Percentiles rank a stretch among this genome's conserved stretches.
These are phyloP conservation scores for Drosophila greeni DNA, from an alignment of 2,888 invertebrate genomes.

Conservation along the genomic window DNA sequence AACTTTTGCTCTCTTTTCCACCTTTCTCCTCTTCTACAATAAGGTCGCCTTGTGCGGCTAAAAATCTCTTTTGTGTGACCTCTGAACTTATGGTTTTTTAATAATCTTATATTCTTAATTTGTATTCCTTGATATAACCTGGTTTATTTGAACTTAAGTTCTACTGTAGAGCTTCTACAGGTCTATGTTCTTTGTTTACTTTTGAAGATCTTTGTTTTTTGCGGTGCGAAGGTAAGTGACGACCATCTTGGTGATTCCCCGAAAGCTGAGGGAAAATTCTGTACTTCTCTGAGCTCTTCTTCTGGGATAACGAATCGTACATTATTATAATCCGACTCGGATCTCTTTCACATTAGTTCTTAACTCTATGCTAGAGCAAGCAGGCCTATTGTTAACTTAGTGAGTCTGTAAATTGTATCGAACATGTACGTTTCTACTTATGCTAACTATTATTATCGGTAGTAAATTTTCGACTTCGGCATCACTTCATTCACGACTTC, in stretches of 20 bases:
- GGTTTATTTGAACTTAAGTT: constrained; percentile 13
- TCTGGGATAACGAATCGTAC: constrained; percentile 1
- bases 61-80: constrained; percentile 1
- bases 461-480: constrained; percentile 29
- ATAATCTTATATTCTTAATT: background rate
- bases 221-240: constrained; percentile 39
- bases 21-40: constrained; percentile 13
- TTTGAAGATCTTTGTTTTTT: constrained; percentile 22
- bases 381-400: constrained; percentile 56
- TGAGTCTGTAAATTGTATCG: constrained; percentile 39
- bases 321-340: constrained; percentile 11
- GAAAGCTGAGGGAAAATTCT: background rate
- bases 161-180: constrained; percentile 13
- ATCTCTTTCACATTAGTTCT: constrained; percentile 20
- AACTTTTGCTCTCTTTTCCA: constrained; percentile 26
- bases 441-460: constrained; percentile 43
- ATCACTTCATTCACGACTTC: constrained; percentile 29
- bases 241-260: constrained; percentile 8
- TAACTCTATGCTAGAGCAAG: constrained; percentile 49
- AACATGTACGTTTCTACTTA: constrained; percentile 37
- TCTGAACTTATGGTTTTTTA: constrained; percentile 5
- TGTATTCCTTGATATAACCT: constrained; percentile 8
- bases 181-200: constrained; percentile 6
- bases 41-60: background rate
- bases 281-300: constrained; percentile 1